Conservation (phyloP, 2,888 invertebrate species). For the Phytoseiulus persimilis region DNA sequence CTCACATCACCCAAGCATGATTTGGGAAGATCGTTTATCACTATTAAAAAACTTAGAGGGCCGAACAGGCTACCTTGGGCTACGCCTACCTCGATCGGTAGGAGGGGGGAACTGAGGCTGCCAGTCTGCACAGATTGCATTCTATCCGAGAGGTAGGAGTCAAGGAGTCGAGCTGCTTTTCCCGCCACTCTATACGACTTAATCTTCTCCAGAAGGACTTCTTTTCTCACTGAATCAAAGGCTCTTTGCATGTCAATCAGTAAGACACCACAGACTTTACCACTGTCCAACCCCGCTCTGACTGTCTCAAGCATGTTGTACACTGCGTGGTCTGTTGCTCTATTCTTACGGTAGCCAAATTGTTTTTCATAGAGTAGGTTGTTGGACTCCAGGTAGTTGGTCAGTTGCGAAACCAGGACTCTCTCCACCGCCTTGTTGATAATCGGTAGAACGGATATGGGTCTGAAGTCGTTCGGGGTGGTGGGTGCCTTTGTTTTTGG, state of each 20-base stretch:
- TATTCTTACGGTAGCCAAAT: not conserved
- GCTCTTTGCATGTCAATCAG: not conserved
- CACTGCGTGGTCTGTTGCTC: not conserved
- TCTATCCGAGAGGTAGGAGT: not conserved
- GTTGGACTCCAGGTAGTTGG: not conserved
- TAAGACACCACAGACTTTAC: not conserved
- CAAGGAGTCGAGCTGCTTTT: not conserved
- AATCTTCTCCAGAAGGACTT: not conserved
- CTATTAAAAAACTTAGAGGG: not conserved
- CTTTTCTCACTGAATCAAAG: not conserved
- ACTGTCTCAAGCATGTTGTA: not conserved
- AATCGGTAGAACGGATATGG: not conserved
- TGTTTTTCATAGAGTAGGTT: not conserved
- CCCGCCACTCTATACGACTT: not conserved
- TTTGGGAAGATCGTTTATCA: not conserved
- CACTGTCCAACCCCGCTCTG: not conserved
- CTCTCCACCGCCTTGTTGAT: not conserved
- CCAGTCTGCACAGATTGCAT: not conserved
- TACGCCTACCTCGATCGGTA: not conserved
- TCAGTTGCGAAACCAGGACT: not conserved
- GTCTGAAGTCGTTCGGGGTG: not conserved
- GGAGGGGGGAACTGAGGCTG: not conserved
- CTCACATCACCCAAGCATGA: not conserved
- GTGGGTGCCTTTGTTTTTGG: not conserved
- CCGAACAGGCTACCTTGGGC: not conserved